A percentile compares a stretch with the other conserved stretches of the same genome.
Conservation (phyloP, 2,888 invertebrate species). For the Cynaeus angustus region DNA sequence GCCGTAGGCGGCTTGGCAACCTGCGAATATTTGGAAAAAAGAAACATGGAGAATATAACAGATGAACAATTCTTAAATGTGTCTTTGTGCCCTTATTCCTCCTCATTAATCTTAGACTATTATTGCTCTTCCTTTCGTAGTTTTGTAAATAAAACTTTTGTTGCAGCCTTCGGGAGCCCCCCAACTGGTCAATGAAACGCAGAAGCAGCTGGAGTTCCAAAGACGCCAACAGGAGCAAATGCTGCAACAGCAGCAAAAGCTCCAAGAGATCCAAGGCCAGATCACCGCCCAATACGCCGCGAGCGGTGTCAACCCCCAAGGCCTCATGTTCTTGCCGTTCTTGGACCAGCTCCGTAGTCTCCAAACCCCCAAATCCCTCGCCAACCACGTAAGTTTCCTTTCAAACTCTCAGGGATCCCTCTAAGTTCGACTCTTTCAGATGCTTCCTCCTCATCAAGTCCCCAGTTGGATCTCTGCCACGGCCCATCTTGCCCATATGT, state of each 20-base stretch:
- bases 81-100: constrained; percentile 41
- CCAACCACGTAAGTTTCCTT: constrained; percentile 67
- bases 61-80: constrained; percentile 69
- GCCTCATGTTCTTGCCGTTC: constrained; percentile 81
- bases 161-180: constrained; percentile 58
- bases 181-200: constrained; percentile 74
- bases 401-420: constrained; percentile 12
- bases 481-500: constrained; percentile 83
- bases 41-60: constrained; percentile 68
- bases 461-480: constrained; percentile 79
- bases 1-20: constrained; percentile 72
- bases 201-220: constrained; percentile 82
- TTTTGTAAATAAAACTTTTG: no score
- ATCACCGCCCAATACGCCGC: constrained; percentile 74
- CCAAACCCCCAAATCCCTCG: constrained; percentile 67
- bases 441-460: constrained; percentile 75
- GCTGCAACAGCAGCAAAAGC: constrained; percentile 75
- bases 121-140: no score
- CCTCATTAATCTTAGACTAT: constrained; percentile 14
- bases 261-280: constrained; percentile 75
- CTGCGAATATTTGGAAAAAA: constrained; percentile 70
- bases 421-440: constrained; percentile 63
- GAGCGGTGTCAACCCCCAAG: constrained; percentile 74
- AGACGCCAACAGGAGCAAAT: constrained; percentile 78
- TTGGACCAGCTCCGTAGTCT: constrained; percentile 77